Base-by-base conservation (phyloP, 2,797 vertebrate species). In the Gadopsis marmoratus region DNA sequence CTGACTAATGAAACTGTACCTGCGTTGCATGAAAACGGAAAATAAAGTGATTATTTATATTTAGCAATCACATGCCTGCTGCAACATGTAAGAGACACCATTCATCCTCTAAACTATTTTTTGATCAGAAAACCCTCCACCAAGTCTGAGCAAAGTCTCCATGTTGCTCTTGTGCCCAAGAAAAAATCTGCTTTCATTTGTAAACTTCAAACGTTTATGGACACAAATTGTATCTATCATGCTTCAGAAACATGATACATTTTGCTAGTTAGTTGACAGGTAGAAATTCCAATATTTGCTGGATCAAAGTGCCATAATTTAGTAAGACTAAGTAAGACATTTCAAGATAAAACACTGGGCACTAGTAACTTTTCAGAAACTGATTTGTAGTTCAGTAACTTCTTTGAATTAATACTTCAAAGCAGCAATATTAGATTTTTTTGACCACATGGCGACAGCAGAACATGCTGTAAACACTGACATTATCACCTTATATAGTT, bases 21-120 rank as follows among this genome's bases (percentile, higher is more conserved):
- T 60, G 31, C 71, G 72, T 76, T 65, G 8, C 14, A 41, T 1
- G 9, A 69, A 6, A 43, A 71, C 0, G 0, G 12, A 43, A 29
- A 66, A 72, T 10, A 13, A 33, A 43, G 10, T 35, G 14, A 47
- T n/a, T 41, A 66, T 50, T 65, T 66, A 69, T 4, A 62, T 54
- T 58, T 50, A 37, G 54, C 29, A 61, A 75, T 23, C 3, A 0
- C 26, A 29, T 21, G 8, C 84, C 48, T 82, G 76, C 74, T 75
- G 6, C 19, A 61, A 78, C 86, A 85, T n/a, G 83, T 48, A 45
- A 11, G 26, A 76, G 56, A 50, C 37, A 23, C 29, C 8, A 1
- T 26, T 75, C 13, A 67, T 23, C 64, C 10, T 33, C 3, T 3
- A 3, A 43, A 33, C 21, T 41, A 19, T 19, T 55, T 63, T 50